Evolutionary conservation across 2,797 vertebrate genomes (phyloP), one percentile per base, ranked within the genome.

Genomic region (Hoplostethus atlanticus): DNA sequence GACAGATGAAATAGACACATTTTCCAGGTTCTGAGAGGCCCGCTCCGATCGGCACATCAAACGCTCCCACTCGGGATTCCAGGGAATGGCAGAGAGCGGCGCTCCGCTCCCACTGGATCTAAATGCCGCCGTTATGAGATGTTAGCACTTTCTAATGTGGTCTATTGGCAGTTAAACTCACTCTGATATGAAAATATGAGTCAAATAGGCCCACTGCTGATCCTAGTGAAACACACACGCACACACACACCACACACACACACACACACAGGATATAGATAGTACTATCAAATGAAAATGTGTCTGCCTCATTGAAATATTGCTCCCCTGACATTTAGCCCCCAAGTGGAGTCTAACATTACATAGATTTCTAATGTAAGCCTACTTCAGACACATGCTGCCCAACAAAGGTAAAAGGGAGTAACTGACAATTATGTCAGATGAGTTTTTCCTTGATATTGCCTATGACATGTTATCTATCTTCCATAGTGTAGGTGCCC

Each of bases 1-100:
- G 96, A 58, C 82, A 92, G 93, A 94, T 95, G 91, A 94, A 93
- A 93, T 84, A 13, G 86, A 79, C 87, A 87, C 87, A 89, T 92
- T 93, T 91, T 81, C 59, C 83, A 88, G 89, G 86, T 91, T 92
- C 84, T 91, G 87, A 90, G 87, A 86, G 87, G 81, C 87, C 87
- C 76, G 40, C 71, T 81, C 83, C 82, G 48, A 87, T 76, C 48
- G 42, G 70, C 84, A 92, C 91, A 93, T 94, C 90, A 93, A 92
- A 91, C 51, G 10, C 58, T 81, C 79, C 69, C 83, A 81, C 88
- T 84, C 71, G 77, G 89, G 90, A 90, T 86, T 90, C 71, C 63
- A 76, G 75, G 73, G 81, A 87, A 86, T 81, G 85, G 84, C 80
- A 87, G 71, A 73, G 70, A 86, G 73, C 30, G 48, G 31, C 21